Evolutionary conservation across 2,113 vertebrate species (phyloP), one percentile per base, ranked within the genome.

Genomic region (Chionodraco myersi): DNA sequence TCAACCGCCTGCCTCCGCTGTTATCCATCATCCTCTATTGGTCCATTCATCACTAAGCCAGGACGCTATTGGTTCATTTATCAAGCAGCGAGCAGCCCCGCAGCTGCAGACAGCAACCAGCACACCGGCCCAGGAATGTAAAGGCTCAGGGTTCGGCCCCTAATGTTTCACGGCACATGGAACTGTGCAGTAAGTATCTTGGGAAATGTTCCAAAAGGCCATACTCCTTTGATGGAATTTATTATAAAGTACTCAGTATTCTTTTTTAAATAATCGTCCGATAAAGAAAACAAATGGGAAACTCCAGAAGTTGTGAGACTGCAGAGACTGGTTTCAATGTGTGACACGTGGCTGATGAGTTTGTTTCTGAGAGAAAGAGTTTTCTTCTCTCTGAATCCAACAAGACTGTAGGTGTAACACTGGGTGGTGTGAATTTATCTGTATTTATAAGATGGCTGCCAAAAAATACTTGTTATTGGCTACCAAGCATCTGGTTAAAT

Each of bases 11-110:
- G 71, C 75, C 79, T 76, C 72, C 65, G 44, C 83, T 80, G 77
- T 85, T 78, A 89, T 94, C 79, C 89, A 91, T 94, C 93, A 92
- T 90, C 66, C 69, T 92, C 86, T 90, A 92, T 91, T 91, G 87
- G 87, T 81, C 88, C 85, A 91, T 93, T 93, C 79, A 90, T 94
- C 92, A 94, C 78, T 26, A 45, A 78, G 80, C 78, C 76, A 69
- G 64, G 80, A 80, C 60, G 49, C 68, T 71, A 87, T 88, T 89
- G 86, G 88, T 86, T 80, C 86, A 91, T 92, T 88, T 77, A 85
- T 91, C 86, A 90, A 87, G 34, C 53, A 36, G 86, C 86, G 63
- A 62, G 76, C 62, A 72, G 82, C 75, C 56, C 84, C 41, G 36
- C 79, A 84, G 90, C 84, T 86, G 86, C 78, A 86, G 88, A 91